Conservation (phyloP, 2,888 invertebrate genomes). For the Acanthoscelides obtectus region DNA sequence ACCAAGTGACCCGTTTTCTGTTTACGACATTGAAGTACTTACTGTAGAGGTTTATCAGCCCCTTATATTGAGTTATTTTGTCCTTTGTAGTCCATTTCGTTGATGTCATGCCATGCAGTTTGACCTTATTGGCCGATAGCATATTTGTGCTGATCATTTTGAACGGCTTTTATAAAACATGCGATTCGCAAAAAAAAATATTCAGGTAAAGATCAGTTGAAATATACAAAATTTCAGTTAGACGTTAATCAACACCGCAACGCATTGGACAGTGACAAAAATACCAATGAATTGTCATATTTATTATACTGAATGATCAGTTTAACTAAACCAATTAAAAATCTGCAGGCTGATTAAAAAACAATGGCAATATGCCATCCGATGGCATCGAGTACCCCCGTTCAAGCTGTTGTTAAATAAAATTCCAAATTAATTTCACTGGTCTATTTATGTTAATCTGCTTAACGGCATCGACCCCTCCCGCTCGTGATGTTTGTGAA, state of each 20-base stretch:
- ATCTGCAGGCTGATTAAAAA: no score
- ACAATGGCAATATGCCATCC: no score
- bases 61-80: slow-evolving; percentile 62
- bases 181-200: neutral
- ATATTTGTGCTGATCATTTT: slow-evolving; percentile 40
- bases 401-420: no score
- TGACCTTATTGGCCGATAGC: slow-evolving; percentile 56
- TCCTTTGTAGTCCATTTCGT: slow-evolving; percentile 62
- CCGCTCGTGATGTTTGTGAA: no score
- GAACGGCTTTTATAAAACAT: neutral
- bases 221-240: neutral
- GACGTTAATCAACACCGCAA: neutral
- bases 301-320: no score
- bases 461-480: no score
- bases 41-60: slow-evolving; percentile 62
- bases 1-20: neutral
- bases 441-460: no score
- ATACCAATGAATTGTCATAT: neutral
- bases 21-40: no score
- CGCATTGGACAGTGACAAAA: neutral
- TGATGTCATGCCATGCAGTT: slow-evolving; percentile 60
- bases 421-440: no score
- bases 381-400: no score
- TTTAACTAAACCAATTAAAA: no score
- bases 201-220: neutral